Evolutionary conservation across 2,888 invertebrate genomes (phyloP), one percentile per base, ranked within the genome.

Genomic region (Luperina nickerlii): DNA sequence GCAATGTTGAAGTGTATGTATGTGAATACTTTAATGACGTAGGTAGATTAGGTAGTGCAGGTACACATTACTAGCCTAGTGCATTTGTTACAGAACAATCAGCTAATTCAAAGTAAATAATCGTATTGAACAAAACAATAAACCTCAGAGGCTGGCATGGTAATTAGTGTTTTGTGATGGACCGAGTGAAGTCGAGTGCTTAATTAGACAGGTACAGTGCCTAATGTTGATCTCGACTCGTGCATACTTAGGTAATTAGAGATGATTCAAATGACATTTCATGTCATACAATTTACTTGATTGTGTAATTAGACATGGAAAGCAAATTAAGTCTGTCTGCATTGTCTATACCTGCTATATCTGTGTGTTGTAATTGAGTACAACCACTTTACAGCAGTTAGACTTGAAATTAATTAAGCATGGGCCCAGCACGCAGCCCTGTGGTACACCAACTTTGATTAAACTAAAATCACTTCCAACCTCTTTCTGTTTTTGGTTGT

Each of bases 71-170:
- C n/a, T 38, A 15, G 38, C 24, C 42, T 38, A 69, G 18, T 72
- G 48, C 13, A 48, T 71, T 27, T 63, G n/a, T 24, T 51, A 62
- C 15, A 69, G 27, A 73, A 7, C 13, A 48, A 66, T 42, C 54
- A 68, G 68, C 20, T 76, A 72, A 86, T 78, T 62, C n/a, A 45
- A 60, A 54, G 54, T 72, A 32, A 74, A 74, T 71, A 71, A 66
- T 70, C 7, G 24, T 74, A 76, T 57, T 66, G 20, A 78, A 63
- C 38, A 76, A 66, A 48, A 76, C 63, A 65, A 67, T 70, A 45
- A 66, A 75, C 81, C 65, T 67, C n/a, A 81, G 70, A 74, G 32
- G 65, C 57, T 38, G n/a, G 54, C n/a, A n/a, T 62, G 8, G 32
- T n/a, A 78, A 73, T 69, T 48, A 66, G 51, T 78, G 42, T 66